phyloP scores from a whole-genome alignment of 1,140 invertebrate species.

The Ceratina calcarata region DNA sequence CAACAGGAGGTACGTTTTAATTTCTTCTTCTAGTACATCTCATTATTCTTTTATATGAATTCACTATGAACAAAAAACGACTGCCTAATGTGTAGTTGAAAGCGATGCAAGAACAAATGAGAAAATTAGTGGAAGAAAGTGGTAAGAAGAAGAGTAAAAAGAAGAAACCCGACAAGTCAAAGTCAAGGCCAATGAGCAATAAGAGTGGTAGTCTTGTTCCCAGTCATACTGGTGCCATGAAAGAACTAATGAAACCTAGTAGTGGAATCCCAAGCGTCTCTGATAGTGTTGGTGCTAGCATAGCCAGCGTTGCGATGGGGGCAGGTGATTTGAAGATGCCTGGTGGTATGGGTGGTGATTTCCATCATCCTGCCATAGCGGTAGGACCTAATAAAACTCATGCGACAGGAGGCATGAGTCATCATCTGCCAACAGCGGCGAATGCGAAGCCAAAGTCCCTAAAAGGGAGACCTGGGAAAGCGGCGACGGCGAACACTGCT shows the following conservation, averaged over 20 bases:
- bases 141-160: conserved; percentile 90
- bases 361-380: conserved; percentile 76
- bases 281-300: conserved; percentile 82
- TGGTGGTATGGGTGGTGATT: conserved; percentile 72
- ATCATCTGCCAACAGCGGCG: conserved; percentile 71
- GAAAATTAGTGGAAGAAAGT: conserved; percentile 90
- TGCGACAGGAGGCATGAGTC: conserved; percentile 62
- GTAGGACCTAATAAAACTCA: conserved; percentile 73
- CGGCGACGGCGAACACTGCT: conserved; percentile 77
- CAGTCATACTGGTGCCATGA: conserved; percentile 79
- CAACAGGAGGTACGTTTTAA: conserved; percentile 89
- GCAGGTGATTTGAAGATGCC: conserved; percentile 81
- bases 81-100: conserved; percentile 82
- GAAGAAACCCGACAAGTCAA: conserved; percentile 87
- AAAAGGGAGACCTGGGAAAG: conserved; percentile 81
- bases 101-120: conserved; percentile 96
- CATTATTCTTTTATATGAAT: conserved; percentile 13
- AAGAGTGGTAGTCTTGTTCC: conserved; percentile 78
- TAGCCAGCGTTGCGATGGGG: conserved; percentile 80
- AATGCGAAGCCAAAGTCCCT: conserved; percentile 82
- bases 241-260: conserved; percentile 80
- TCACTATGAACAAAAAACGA: conserved; percentile 9
- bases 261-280: conserved; percentile 75
- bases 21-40: not conserved
- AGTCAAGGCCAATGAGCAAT: conserved; percentile 82